Evolutionary conservation across 2,797 vertebrate genomes (phyloP).

Genomic region (Scolopax rusticola): DNA sequence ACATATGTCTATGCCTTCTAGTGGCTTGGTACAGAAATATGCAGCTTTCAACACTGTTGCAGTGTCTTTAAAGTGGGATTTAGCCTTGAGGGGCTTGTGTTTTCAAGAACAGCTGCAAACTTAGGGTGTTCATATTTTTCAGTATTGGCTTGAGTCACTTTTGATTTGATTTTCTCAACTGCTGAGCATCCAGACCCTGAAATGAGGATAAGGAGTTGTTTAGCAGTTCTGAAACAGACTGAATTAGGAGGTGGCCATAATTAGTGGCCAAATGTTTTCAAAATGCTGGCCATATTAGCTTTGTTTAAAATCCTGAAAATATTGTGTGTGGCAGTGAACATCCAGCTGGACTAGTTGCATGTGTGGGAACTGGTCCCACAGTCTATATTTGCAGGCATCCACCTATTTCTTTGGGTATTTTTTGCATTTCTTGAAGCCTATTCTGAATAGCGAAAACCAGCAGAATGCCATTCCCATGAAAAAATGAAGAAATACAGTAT

Average conservation of each 20-base stretch:
- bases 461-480: not conserved
- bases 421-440: constrained; percentile 33
- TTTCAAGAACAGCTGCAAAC: not conserved
- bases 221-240: not conserved
- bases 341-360: constrained; percentile 34
- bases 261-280: not conserved
- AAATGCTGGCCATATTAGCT: not conserved
- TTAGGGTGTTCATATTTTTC: not conserved
- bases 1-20: constrained; percentile 5
- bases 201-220: not conserved
- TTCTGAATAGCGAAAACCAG: constrained; percentile 58
- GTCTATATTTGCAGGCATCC: constrained; percentile 2
- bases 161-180: not conserved
- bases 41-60: not conserved
- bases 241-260: not conserved
- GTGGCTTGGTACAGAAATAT: not conserved
- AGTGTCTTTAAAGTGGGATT: not conserved
- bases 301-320: not conserved
- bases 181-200: not conserved
- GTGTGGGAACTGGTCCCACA: constrained; percentile 6
- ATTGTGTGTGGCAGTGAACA: not conserved
- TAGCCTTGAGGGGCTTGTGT: not conserved
- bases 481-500: not conserved
- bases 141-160: not conserved
- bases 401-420: not conserved